A percentile compares a stretch with the other conserved stretches of the same genome.
Evolutionary conservation across 2,888 invertebrate species (phyloP).

Genomic region (Craniophora ligustri): DNA sequence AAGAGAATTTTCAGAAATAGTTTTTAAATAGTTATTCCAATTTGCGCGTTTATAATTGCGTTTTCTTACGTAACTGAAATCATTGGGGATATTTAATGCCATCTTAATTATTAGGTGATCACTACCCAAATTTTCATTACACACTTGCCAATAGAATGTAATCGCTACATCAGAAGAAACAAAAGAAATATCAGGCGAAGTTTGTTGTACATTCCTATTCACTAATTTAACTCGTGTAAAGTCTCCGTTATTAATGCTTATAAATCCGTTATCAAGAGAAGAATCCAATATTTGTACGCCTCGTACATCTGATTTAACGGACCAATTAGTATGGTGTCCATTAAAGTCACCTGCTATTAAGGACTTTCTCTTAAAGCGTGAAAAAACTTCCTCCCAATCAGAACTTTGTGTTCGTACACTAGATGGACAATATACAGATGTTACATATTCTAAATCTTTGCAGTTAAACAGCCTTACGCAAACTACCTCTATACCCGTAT

Average conservation of each 20-base stretch:
- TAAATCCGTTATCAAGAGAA: slow-evolving; percentile 1
- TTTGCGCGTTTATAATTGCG: slow-evolving; percentile 1
- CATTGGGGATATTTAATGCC: not conserved
- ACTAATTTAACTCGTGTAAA: slow-evolving; percentile 1
- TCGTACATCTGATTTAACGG: slow-evolving; percentile 3
- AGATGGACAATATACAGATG: not conserved
- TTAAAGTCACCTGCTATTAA: not conserved
- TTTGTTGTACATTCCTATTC: slow-evolving; percentile 1
- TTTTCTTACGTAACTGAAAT: not conserved
- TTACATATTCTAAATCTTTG: slow-evolving; percentile 1
- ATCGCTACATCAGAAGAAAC: slow-evolving; percentile 1
- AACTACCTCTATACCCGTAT: slow-evolving; percentile 2
- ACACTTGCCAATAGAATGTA: not conserved
- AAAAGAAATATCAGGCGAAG: slow-evolving; percentile 6
- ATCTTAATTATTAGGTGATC: slow-evolving; percentile 6
- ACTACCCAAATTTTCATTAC: slow-evolving; percentile 1
- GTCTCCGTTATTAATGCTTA: slow-evolving; percentile 2
- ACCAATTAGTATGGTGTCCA: slow-evolving; percentile 6
- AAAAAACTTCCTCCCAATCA: slow-evolving; percentile 4
- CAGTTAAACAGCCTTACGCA: slow-evolving; percentile 2
- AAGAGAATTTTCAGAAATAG: not conserved
- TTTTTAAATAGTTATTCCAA: not conserved
- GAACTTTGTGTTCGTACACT: not conserved
- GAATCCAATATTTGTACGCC: slow-evolving; percentile 9
- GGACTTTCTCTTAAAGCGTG: not conserved